phyloP scores from a whole-genome alignment of 2,797 vertebrate species.

The Leptatherina wallacei region DNA sequence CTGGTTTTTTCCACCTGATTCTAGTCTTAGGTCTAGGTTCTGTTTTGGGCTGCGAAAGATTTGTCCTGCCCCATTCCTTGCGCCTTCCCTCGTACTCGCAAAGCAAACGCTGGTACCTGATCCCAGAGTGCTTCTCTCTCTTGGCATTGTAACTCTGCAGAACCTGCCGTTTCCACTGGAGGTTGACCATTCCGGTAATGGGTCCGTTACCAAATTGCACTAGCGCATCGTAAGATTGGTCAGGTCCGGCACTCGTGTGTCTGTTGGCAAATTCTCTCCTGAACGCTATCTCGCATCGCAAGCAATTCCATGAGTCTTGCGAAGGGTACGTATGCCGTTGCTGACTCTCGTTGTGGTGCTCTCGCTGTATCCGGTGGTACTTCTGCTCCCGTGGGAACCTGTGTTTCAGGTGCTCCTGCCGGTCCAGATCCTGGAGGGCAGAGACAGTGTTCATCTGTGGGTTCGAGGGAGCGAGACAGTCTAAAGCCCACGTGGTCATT shows the following conservation, averaged over 20 bases:
- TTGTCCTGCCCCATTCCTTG: too few species aligned
- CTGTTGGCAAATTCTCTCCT: background rate
- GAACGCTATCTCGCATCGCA: background rate
- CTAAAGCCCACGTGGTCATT: slow-evolving; percentile 12
- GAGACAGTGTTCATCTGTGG: too few species aligned
- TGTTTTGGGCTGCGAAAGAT: too few species aligned
- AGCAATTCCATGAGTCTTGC: background rate
- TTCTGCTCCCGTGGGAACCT: too few species aligned
- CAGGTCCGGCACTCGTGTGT: background rate
- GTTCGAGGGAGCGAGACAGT: background rate
- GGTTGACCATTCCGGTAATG: slow-evolving; percentile 3
- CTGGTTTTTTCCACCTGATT: too few species aligned
- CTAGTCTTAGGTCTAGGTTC: too few species aligned
- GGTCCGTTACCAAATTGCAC: slow-evolving; percentile 16
- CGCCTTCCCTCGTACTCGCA: too few species aligned
- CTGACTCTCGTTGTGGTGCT: background rate
- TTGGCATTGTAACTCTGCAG: background rate
- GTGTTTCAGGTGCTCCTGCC: too few species aligned
- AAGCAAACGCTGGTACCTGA: too few species aligned
- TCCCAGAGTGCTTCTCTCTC: too few species aligned
- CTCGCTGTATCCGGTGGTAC: too few species aligned
- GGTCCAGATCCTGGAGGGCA: too few species aligned
- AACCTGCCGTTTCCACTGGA: slow-evolving; percentile 11
- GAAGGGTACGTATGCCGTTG: background rate
- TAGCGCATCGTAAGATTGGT: background rate